Conservation (phyloP, 2,888 invertebrate genomes). For the Lycaena phlaeas region DNA sequence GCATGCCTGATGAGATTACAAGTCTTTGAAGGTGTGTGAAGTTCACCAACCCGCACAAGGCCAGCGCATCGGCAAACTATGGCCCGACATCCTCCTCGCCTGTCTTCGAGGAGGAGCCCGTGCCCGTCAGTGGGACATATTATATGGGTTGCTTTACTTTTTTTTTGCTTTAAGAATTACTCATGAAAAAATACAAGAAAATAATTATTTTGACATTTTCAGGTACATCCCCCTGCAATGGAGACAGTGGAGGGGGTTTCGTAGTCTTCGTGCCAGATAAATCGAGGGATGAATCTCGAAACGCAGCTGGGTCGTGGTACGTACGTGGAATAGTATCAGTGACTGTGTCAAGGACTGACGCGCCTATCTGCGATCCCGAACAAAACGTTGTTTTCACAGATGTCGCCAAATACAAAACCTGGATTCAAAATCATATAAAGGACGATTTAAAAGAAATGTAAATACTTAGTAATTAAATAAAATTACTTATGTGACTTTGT, state of each 20-base stretch:
- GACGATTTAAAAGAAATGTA: background rate
- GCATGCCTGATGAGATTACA: too few species aligned
- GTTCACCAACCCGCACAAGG: too few species aligned
- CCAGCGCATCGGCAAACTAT: too few species aligned
- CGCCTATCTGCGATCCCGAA: constrained; percentile 45
- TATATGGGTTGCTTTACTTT: too few species aligned
- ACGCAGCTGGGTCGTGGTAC: constrained; percentile 30
- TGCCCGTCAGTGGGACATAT: too few species aligned
- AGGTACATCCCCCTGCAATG: constrained; percentile 64
- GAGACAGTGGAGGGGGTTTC: constrained; percentile 66
- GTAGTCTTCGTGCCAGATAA: constrained; percentile 34
- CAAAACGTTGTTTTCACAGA: constrained; percentile 62
- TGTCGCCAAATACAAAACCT: constrained; percentile 32
- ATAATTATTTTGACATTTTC: too few species aligned
- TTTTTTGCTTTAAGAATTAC: too few species aligned
- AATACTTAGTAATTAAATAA: background rate
- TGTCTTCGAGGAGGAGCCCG: too few species aligned
- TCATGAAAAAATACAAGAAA: too few species aligned
- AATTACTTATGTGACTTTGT: too few species aligned
- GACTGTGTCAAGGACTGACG: constrained; percentile 25
- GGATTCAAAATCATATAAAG: constrained; percentile 27
- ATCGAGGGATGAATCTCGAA: constrained; percentile 20
- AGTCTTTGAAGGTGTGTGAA: too few species aligned
- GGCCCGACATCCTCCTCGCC: too few species aligned
- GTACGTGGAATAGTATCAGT: constrained; percentile 38